phyloP scores from a whole-genome alignment of 2,797 vertebrate species.

The Siniperca scherzeri region DNA sequence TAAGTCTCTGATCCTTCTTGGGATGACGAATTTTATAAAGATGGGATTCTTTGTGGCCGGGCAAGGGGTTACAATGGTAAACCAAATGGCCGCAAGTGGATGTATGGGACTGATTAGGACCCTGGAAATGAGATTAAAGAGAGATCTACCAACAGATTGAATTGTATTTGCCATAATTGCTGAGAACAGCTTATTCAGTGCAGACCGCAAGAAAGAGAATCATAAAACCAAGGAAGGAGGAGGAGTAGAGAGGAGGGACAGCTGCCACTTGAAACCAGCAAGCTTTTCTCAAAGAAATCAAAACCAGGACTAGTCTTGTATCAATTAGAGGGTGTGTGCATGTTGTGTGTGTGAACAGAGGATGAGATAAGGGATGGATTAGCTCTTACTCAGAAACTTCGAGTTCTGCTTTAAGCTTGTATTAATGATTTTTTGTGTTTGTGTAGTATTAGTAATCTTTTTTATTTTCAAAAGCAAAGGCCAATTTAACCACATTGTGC shows the following conservation, averaged over 20 bases:
- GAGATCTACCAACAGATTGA: slow-evolving; percentile 83
- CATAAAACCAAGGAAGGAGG: slow-evolving; percentile 73
- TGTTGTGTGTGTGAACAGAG: slow-evolving; percentile 52
- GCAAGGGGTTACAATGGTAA: slow-evolving; percentile 70
- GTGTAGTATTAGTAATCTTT: slow-evolving; percentile 12
- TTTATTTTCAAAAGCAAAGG: slow-evolving; percentile 41
- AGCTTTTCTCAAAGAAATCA: slow-evolving; percentile 70
- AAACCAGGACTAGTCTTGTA: slow-evolving; percentile 72
- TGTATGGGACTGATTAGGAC: slow-evolving; percentile 83
- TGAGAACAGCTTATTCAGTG: slow-evolving; percentile 87
- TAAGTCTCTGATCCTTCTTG: slow-evolving; percentile 74
- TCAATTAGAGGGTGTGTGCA: slow-evolving; percentile 74
- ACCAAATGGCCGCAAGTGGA: slow-evolving; percentile 72
- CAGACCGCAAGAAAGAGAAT: slow-evolving; percentile 79
- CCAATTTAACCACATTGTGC: slow-evolving; percentile 15
- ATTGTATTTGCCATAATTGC: slow-evolving; percentile 82
- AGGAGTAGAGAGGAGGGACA: slow-evolving; percentile 46
- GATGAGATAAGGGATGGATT: slow-evolving; percentile 45
- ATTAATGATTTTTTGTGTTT: slow-evolving; percentile 8
- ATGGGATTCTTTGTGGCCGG: slow-evolving; percentile 68
- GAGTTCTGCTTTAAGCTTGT: slow-evolving; percentile 15
- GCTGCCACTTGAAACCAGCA: slow-evolving; percentile 71
- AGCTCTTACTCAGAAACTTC: slow-evolving; percentile 36
- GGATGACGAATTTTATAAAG: slow-evolving; percentile 79
- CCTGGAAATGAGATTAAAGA: slow-evolving; percentile 86